Evolutionary conservation across 1,140 invertebrate genomes (phyloP).

Genomic region (Brachionus rubens): DNA sequence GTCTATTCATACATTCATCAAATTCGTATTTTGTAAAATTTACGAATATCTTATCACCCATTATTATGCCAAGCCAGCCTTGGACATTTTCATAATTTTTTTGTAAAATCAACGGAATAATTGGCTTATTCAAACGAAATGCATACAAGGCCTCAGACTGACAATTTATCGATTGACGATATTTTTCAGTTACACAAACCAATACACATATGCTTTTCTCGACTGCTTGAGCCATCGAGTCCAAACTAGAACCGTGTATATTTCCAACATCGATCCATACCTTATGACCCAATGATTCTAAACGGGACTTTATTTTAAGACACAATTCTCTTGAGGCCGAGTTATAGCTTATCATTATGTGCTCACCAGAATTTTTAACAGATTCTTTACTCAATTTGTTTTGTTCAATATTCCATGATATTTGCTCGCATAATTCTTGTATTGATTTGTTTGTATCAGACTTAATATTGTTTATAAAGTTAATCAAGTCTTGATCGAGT

Average conservation of each 20-base stretch:
- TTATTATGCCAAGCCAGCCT: constrained; percentile 55
- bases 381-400: background rate
- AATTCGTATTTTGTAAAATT: constrained; percentile 48
- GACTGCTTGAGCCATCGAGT: constrained; percentile 47
- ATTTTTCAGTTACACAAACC: constrained; percentile 30
- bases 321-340: background rate
- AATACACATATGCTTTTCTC: constrained; percentile 13
- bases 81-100: constrained; percentile 31
- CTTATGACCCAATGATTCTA: background rate
- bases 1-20: constrained; percentile 29
- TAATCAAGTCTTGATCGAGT: background rate
- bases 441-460: background rate
- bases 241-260: constrained; percentile 36
- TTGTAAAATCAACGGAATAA: constrained; percentile 40
- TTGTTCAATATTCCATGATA: constrained; percentile 18
- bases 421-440: background rate
- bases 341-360: constrained; percentile 44
- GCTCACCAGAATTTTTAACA: background rate
- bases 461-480: constrained; percentile 13
- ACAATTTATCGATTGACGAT: background rate
- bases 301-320: background rate
- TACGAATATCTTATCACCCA: constrained; percentile 54
- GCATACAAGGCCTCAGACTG: constrained; percentile 36
- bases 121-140: constrained; percentile 24
- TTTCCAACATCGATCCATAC: constrained; percentile 35